Conservation (phyloP, 2,888 invertebrate species). For the Tupiocoris notatus region DNA sequence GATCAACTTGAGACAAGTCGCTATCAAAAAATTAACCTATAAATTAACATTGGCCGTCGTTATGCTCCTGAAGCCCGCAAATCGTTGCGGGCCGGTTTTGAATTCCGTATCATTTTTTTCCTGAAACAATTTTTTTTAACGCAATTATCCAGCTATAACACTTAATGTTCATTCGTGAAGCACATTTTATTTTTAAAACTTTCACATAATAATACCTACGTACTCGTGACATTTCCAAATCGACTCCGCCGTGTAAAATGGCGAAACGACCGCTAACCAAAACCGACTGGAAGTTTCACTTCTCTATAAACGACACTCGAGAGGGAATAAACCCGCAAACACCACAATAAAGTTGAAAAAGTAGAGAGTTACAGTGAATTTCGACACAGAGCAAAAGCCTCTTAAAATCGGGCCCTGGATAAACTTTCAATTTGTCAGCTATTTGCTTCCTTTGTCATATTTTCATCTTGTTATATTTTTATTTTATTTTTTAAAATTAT, state of each 20-base stretch:
- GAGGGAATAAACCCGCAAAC: slow-evolving; percentile 7
- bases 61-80: not conserved
- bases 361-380: not conserved
- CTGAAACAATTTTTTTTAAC: slow-evolving; percentile 26
- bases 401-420: too few relatives aligned
- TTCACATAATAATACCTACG: too few relatives aligned
- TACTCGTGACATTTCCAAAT: too few relatives aligned
- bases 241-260: not conserved
- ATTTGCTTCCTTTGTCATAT: too few relatives aligned
- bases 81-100: not conserved
- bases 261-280: not conserved
- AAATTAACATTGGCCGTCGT: slow-evolving; percentile 12
- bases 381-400: too few relatives aligned
- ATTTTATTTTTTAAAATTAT: too few relatives aligned
- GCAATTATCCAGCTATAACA: slow-evolving; percentile 23
- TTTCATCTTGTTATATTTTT: too few relatives aligned
- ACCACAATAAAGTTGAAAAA: slow-evolving; percentile 11
- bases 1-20: slow-evolving; percentile 11
- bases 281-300: not conserved
- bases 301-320: slow-evolving; percentile 8
- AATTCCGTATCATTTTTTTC: not conserved
- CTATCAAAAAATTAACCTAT: slow-evolving; percentile 30
- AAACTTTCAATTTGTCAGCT: too few relatives aligned
- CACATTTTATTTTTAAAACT: too few relatives aligned
- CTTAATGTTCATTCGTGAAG: slow-evolving; percentile 1